Conservation (phyloP, 2,888 invertebrate species). For the Limnephilus lunatus region DNA sequence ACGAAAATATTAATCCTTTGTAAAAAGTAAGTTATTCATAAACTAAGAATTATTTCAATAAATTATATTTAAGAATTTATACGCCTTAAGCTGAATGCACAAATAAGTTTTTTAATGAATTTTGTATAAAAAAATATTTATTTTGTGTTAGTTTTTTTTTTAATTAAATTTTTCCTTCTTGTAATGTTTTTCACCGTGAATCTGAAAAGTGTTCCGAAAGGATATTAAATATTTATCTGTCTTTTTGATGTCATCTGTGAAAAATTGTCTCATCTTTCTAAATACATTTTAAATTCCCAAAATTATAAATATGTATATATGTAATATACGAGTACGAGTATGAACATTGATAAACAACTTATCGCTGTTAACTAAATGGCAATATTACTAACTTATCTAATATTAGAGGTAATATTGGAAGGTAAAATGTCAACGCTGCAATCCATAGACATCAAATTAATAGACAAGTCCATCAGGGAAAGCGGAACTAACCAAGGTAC, state of each 20-base stretch:
- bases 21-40: conserved; percentile 47
- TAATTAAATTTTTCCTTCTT: conserved; percentile 37
- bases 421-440: no score
- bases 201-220: not conserved
- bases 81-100: conserved; percentile 63
- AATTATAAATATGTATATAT: no score
- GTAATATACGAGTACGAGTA: no score
- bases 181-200: not conserved
- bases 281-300: no score
- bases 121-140: conserved; percentile 55
- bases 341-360: no score
- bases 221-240: not conserved
- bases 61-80: conserved; percentile 59
- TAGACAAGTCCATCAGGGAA: no score
- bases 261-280: no score
- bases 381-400: no score
- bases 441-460: no score
- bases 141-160: conserved; percentile 50
- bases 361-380: no score
- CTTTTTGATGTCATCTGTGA: not conserved
- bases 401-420: no score
- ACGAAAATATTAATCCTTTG: conserved; percentile 52
- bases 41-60: conserved; percentile 41
- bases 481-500: no score
- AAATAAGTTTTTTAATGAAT: conserved; percentile 59